phyloP scores from a whole-genome alignment of 1,140 invertebrate species.

The Copidosoma floridanum region DNA sequence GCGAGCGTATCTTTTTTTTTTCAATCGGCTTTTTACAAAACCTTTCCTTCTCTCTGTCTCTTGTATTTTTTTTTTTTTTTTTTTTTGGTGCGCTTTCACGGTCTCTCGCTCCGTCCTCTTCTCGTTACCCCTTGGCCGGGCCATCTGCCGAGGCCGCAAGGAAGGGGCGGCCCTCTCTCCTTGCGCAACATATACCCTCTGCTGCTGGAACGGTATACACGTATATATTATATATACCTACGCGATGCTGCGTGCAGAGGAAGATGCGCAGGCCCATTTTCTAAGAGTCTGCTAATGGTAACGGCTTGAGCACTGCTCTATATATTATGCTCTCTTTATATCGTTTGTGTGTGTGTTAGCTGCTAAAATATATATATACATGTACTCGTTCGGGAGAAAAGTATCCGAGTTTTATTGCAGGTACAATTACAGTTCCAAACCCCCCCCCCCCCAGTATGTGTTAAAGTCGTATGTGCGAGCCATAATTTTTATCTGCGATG shows the following conservation, averaged over 20 bases:
- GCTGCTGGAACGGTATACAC: no score
- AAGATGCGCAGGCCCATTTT: neutral
- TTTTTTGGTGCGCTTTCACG: conserved; percentile 35
- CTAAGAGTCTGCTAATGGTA: no score
- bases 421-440: no score
- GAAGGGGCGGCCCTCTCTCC: conserved; percentile 51
- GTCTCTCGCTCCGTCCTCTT: conserved; percentile 23
- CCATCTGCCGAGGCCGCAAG: conserved; percentile 50
- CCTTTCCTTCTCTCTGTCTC: conserved; percentile 25
- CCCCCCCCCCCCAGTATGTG: no score
- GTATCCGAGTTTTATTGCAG: no score
- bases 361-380: no score
- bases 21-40: conserved; percentile 50
- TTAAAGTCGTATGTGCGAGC: no score
- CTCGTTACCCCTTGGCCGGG: conserved; percentile 54
- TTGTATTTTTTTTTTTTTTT: conserved; percentile 39
- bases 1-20: neutral
- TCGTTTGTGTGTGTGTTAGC: neutral
- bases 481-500: no score
- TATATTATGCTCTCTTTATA: neutral
- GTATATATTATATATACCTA: no score
- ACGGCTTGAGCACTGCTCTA: neutral
- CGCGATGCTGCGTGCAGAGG: no score
- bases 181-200: no score
- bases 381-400: no score